These are phyloP conservation scores for Rhincodon typus DNA, from an alignment of 2,797 vertebrate species.

Conservation along the genomic window DNA sequence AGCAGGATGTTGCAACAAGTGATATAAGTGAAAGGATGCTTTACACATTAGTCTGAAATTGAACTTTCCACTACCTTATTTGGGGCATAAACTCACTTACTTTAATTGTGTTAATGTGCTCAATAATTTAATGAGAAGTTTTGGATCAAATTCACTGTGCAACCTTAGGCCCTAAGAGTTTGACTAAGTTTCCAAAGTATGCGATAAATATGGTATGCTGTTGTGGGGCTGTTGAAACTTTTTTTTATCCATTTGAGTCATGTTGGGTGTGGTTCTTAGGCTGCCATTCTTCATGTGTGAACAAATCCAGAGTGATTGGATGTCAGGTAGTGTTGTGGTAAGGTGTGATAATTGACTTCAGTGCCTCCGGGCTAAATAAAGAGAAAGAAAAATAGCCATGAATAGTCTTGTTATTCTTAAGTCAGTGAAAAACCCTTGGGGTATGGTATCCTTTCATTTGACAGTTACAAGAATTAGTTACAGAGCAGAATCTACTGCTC, in stretches of 20 bases:
- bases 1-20: not conserved
- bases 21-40: not conserved
- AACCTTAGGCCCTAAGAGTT: not conserved
- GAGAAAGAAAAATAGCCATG: not conserved
- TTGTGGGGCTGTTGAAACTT: not conserved
- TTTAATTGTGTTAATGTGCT: not conserved
- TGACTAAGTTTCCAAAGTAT: not conserved
- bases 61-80: not conserved
- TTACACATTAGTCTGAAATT: not conserved
- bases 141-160: not conserved
- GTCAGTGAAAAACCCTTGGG: not conserved
- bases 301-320: not conserved
- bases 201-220: not conserved
- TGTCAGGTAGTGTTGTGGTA: not conserved
- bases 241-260: not conserved
- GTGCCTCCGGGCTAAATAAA: not conserved
- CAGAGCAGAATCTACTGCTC: no score
- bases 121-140: not conserved
- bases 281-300: not conserved
- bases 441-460: not conserved
- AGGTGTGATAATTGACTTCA: not conserved
- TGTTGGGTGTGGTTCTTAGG: not conserved
- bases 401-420: not conserved
- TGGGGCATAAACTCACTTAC: not conserved
- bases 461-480: not conserved